Conservation (phyloP, 2,113 vertebrate species). For the Campylomormyrus numenius region DNA sequence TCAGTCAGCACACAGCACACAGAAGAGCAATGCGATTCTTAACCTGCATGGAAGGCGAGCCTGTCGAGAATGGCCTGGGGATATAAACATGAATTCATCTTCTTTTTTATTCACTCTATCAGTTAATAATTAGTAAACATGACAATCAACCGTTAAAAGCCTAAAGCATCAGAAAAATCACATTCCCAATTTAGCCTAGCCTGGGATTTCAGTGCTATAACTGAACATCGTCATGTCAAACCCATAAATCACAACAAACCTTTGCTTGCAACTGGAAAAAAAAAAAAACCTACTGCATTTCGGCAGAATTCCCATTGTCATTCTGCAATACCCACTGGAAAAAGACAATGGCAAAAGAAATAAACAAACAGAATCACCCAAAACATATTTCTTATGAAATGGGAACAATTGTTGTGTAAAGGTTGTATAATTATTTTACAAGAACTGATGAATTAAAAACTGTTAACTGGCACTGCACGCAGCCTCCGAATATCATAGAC, state of each 20-base stretch:
- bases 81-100: neutral
- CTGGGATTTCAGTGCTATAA: neutral
- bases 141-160: neutral
- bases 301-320: conserved; percentile 8
- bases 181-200: neutral
- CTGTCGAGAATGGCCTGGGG: neutral
- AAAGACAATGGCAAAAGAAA: neutral
- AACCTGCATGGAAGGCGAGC: neutral
- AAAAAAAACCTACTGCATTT: neutral
- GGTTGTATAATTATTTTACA: neutral
- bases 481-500: conserved; percentile 20
- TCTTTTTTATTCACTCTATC: neutral
- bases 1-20: neutral
- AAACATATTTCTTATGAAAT: neutral
- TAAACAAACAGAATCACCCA: neutral
- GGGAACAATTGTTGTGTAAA: neutral
- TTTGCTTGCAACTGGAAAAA: neutral
- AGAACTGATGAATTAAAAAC: neutral
- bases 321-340: conserved; percentile 31
- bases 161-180: neutral
- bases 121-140: conserved; percentile 8
- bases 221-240: neutral
- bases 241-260: neutral
- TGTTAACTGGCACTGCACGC: neutral
- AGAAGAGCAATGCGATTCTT: neutral